Evolutionary conservation across 37 sponge, comb jelly and placozoan genomes (phyloP), one percentile per base, ranked within the genome.

Genomic region (Eunapius fragilis): DNA sequence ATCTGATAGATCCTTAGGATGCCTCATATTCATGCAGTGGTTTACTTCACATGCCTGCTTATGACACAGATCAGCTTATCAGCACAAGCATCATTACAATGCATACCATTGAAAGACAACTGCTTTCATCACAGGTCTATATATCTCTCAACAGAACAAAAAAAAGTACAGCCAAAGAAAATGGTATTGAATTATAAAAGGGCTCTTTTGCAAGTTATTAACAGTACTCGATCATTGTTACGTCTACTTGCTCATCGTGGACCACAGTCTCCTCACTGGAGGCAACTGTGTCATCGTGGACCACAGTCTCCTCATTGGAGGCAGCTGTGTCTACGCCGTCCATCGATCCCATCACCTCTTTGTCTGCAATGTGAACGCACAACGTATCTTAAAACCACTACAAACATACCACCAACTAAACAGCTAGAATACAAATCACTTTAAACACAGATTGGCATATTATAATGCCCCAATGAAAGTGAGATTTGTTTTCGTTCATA

Each of bases 231-330:
- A 58, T 58, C 58, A 58, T 58, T 19, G 22, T 11, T 19, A 17
- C 58, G 14, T 12, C 14, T 58, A 58, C 1, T 58, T 58, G 22
- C 58, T 58, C 14, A 2, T 1, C 6, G 58, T 17, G 19, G 87
- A 80, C 35, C 5, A 86, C 87, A 36, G 87, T 80, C 80, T 86
- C 87, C 19, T 68, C 80, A 12, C 49, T 72, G 58, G 80, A 73
- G 37, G 87, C 68, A 9, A 32, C 27, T 2, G 69, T 25, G 6
- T 86, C 87, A 33, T 86, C 87, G 25, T 80, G 87, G 31, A 86
- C 80, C 5, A 86, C 87, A 36, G 87, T 80, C 80, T 86, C 87
- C 19, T 68, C 80, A 12, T 71, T 72, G 58, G 80, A 73, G 37
- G 87, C 68, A 9, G 47, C 27, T 2, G 69, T 25, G 6, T 70